These are phyloP conservation scores for Macrotrachela quadricornifera DNA, from an alignment of 1,140 invertebrate genomes.

Conservation along the genomic window DNA sequence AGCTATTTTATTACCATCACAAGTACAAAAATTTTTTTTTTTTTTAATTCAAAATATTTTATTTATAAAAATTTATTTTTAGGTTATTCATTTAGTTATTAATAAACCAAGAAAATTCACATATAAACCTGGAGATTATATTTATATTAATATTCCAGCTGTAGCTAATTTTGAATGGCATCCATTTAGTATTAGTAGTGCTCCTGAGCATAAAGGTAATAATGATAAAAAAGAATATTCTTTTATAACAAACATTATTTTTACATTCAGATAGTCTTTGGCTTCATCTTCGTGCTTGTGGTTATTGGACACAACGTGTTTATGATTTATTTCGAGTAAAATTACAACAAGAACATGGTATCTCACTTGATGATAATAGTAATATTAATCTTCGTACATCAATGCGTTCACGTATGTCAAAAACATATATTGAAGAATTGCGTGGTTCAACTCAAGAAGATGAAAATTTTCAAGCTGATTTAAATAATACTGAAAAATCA, in stretches of 20 bases:
- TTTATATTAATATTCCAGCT: constrained; percentile 75
- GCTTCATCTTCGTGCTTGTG: constrained; percentile 74
- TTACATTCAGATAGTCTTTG: constrained; percentile 56
- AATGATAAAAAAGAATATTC: not conserved
- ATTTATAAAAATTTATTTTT: too few species aligned
- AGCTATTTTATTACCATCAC: constrained; percentile 56
- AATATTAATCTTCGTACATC: not conserved
- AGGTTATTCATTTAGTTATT: constrained; percentile 38
- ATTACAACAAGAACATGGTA: too few species aligned
- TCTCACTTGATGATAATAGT: too few species aligned
- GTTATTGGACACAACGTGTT: constrained; percentile 74
- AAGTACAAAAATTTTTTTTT: too few species aligned
- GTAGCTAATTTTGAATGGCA: constrained; percentile 88
- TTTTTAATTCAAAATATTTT: too few species aligned
- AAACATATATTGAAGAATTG: not conserved
- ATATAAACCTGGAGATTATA: constrained; percentile 75
- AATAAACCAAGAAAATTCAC: constrained; percentile 59
- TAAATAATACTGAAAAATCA: too few species aligned
- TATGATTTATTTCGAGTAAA: constrained; percentile 49
- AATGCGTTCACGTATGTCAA: not conserved
- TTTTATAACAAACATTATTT: not conserved
- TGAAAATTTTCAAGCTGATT: too few species aligned
- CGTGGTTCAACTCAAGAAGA: too few species aligned
- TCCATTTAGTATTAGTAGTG: constrained; percentile 84
- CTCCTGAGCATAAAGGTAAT: constrained; percentile 71